These are phyloP conservation scores for Epizoanthus rinbou DNA, from an alignment of 92 coral and sea anemone species.

Conservation along the genomic window DNA sequence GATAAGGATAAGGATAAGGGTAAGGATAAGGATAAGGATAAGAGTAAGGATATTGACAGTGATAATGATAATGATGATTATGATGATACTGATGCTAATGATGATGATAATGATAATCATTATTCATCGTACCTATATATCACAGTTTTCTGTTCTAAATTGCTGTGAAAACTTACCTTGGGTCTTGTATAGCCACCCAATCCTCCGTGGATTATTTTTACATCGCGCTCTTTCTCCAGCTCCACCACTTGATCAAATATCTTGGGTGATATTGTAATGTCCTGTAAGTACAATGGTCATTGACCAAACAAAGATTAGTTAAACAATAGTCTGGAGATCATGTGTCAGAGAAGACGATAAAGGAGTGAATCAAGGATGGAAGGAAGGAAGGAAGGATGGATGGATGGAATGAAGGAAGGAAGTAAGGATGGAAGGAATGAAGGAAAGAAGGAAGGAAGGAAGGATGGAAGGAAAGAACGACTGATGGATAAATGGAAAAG, in stretches of 20 bases:
- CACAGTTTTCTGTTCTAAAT: not conserved
- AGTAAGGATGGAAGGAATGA: no score
- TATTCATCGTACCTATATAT: no score
- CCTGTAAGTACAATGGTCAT: conserved; percentile 47
- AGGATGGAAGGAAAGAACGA: not conserved
- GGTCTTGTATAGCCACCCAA: conserved; percentile 95
- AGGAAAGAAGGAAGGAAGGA: no score
- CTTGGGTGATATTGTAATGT: conserved; percentile 89
- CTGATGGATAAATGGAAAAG: no score
- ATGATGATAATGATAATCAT: no score
- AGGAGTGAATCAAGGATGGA: not conserved
- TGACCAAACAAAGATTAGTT: not conserved
- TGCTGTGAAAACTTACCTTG: conserved; percentile 58
- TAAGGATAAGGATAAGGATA: not conserved
- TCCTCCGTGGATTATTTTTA: conserved; percentile 91
- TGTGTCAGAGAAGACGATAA: not conserved
- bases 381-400: not conserved
- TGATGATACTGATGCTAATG: not conserved
- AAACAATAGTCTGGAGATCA: not conserved
- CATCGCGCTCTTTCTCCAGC: conserved; percentile 71
- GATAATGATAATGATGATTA: not conserved
- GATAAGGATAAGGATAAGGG: no score
- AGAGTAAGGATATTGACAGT: not conserved
- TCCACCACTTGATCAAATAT: conserved; percentile 80
- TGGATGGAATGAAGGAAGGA: no score